Evolutionary conservation across 2,113 vertebrate species (phyloP).

Genomic region (Micromys minutus): DNA sequence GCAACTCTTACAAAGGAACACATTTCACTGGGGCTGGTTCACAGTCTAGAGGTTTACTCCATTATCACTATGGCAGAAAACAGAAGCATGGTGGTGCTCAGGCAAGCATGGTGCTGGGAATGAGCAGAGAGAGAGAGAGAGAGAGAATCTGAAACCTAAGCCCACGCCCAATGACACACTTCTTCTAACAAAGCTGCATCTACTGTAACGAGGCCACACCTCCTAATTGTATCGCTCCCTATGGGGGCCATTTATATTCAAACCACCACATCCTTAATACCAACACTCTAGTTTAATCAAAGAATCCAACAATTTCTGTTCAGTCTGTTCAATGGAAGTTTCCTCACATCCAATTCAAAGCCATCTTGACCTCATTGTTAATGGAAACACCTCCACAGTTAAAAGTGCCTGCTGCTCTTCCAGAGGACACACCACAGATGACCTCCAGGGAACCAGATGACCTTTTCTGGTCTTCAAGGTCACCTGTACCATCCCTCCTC

Average conservation of each 20-base stretch:
- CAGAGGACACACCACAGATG: not conserved
- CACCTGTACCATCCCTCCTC: rapidly evolving
- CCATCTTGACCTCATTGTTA: not conserved
- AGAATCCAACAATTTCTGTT: not conserved
- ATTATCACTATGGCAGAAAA: too few species aligned
- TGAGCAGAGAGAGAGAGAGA: too few species aligned
- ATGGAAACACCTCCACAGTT: not conserved
- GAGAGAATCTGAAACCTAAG: not conserved
- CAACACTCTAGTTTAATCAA: not conserved
- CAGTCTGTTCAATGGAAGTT: not conserved
- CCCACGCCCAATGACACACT: not conserved
- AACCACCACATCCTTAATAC: not conserved
- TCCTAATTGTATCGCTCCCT: not conserved
- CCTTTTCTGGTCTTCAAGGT: not conserved
- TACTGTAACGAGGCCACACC: not conserved
- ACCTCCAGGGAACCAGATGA: not conserved
- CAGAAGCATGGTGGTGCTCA: too few species aligned
- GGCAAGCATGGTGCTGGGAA: too few species aligned
- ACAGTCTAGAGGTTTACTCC: too few species aligned
- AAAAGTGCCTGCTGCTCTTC: not conserved
- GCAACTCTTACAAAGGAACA: too few species aligned
- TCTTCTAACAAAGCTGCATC: not conserved
- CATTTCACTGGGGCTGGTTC: too few species aligned
- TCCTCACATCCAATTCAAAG: not conserved
- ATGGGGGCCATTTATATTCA: not conserved